Evolutionary conservation across 2,113 vertebrate genomes (phyloP), one percentile per base, ranked within the genome.

Genomic region (Lycocorax pyrrhopterus): DNA sequence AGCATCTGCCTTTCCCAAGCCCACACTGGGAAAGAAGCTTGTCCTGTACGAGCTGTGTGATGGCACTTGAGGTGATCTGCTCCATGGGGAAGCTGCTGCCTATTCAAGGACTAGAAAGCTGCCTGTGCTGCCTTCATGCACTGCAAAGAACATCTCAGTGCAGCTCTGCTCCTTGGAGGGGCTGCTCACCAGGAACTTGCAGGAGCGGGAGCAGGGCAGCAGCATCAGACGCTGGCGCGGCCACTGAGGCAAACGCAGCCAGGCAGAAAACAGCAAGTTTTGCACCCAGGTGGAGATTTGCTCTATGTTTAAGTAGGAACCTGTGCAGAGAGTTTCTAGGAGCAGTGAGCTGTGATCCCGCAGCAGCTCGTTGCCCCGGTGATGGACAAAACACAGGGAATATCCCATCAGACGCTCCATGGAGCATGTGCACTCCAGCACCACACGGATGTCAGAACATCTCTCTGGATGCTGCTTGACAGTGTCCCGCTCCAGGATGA

Each of bases 211-310:
- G 62, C 78, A 60, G 69, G 53, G 46, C 78, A 82, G 53, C 62
- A n/a, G n/a, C 6, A 1, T 53, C 53, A 82, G 29, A 4, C 2
- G 6, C 39, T 1, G 3, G 29, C 25, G 4, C 0, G 39, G 78
- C 62, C 69, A 75, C 25, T n/a, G 78, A 21, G 77, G 87, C 37
- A 89, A 59, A 46, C 32, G 52, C 44, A 33, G 29, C 52, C 77
- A 89, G 60, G 78, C 53, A 12, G 78, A 46, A 10, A 21, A 8
- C 9, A 89, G 11, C 55, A 83, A 21, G 39, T 17, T 52, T 20
- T 82, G 46, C 12, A 32, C 62, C 69, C 87, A 89, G 53, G 0
- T 18, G 46, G 62, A 52, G 69, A 75, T 46, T 15, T 68, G n/a
- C 39, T 82, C 46, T 43, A 47, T 4, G 1, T 83, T 30, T 22